Evolutionary conservation across 1,140 invertebrate genomes (phyloP), one percentile per base, ranked within the genome.

Genomic region (Oreohelix idahoensis): DNA sequence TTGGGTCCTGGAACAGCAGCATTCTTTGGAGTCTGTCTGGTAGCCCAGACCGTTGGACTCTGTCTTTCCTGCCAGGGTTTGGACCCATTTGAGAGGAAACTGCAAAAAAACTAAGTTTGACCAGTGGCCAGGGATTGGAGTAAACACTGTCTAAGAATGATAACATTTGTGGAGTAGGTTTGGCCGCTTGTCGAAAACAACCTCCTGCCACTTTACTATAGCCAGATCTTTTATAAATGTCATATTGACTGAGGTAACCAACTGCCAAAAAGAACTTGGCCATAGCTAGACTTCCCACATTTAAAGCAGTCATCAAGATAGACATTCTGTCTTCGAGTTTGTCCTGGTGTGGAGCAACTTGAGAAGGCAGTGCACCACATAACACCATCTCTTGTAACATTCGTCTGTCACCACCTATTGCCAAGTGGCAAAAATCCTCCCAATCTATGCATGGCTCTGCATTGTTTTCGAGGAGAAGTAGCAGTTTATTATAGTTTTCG

Each of bases 71-170:
- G 1, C n/a, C 39, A 39, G 71, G 36, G 39, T 36, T 42, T 73
- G 36, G 10, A 42, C 71, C 71, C 71, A 73, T 23, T 0, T 11
- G 39, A 45, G 36, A 42, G 5, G 71, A 73, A 42, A 73, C 71
- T n/a, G 71, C 39, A 15, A 73, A 8, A 45, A 73, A 73, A 45
- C 15, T 15, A 23, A 73, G 71, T 42, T 73, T 73, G n/a, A 73
- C 71, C 23, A 73, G 38, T 39, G 71, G 71, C 71, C 71, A 73
- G 1, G 71, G 71, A 26, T 73, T 8, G 29, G 71, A 73, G 36
- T 26, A 42, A 36, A 29, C 71, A 29, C n/a, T 45, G 36, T 73
- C 20, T 73, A 73, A 11, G 38, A 73, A 73, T 32, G n/a, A 15
- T 32, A 10, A 2, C 1, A 66, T 0, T 23, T 32, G 8, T 29